Percentiles rank a stretch among this genome's conserved stretches.
These are phyloP conservation scores for Drosophila hydei DNA, from an alignment of 1,140 invertebrate species.

Conservation along the genomic window DNA sequence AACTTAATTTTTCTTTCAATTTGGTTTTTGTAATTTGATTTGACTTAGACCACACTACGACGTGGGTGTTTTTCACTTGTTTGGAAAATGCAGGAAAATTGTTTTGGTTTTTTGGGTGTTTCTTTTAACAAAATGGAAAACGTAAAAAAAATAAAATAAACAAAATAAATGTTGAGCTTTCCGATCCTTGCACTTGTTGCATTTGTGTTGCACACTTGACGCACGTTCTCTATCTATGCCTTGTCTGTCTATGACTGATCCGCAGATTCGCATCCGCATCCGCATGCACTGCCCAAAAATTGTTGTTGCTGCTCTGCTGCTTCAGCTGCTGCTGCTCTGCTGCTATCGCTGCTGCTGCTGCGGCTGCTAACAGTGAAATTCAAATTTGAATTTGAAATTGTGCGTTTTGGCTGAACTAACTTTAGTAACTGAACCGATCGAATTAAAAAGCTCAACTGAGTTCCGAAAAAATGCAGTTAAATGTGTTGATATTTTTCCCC, in stretches of 20 bases:
- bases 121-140: slow-evolving; percentile 1
- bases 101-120: neutral
- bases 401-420: slow-evolving; percentile 81
- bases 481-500: slow-evolving; percentile 44
- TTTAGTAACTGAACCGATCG: slow-evolving; percentile 84
- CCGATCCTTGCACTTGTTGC: neutral
- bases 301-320: slow-evolving; percentile 9
- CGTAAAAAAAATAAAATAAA: slow-evolving; percentile 27
- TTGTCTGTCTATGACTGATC: slow-evolving; percentile 31
- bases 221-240: slow-evolving; percentile 11
- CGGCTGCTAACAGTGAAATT: slow-evolving; percentile 16
- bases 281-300: slow-evolving; percentile 8
- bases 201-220: slow-evolving; percentile 21
- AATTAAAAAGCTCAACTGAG: slow-evolving; percentile 84
- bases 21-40: neutral
- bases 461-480: slow-evolving; percentile 83
- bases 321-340: slow-evolving; percentile 5
- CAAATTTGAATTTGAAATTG: slow-evolving; percentile 53
- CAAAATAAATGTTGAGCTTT: neutral
- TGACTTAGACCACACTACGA: neutral
- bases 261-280: slow-evolving; percentile 23
- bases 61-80: neutral
- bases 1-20: too few relatives aligned
- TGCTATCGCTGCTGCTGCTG: slow-evolving; percentile 12
- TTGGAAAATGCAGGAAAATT: neutral